Conservation (phyloP, 2,113 vertebrate genomes). For the Corydoras sp. region DNA sequence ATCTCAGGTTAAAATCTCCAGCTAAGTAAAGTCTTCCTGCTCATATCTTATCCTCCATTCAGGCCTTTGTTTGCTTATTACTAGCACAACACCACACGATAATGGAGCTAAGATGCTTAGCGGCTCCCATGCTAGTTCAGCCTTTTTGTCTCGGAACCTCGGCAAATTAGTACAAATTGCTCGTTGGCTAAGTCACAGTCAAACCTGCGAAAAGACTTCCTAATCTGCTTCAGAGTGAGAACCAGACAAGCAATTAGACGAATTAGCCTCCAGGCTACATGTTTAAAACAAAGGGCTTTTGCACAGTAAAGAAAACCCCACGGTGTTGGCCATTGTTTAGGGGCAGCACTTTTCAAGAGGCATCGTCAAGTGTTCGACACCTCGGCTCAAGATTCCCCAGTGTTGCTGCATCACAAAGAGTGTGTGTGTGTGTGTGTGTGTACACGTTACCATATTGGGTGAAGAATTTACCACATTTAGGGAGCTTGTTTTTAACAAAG, state of each 20-base stretch:
- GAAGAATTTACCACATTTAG: constrained; percentile 48
- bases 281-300: constrained; percentile 45
- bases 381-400: constrained; percentile 41
- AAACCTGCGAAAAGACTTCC: constrained; percentile 48
- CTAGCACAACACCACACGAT: constrained; percentile 23
- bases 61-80: constrained; percentile 41
- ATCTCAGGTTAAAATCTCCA: constrained; percentile 33
- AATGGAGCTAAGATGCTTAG: constrained; percentile 44
- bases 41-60: constrained; percentile 6
- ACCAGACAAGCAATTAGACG: constrained; percentile 45
- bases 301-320: constrained; percentile 30
- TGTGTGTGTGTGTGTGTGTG: constrained; percentile 29
- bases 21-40: constrained; percentile 31
- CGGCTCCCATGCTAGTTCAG: constrained; percentile 36
- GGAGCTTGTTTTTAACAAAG: constrained; percentile 44
- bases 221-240: constrained; percentile 49
- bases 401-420: constrained; percentile 45
- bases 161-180: constrained; percentile 54
- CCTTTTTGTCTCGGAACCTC: constrained; percentile 39
- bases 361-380: constrained; percentile 46
- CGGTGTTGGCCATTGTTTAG: constrained; percentile 37
- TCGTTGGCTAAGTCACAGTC: constrained; percentile 40
- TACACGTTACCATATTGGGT: constrained; percentile 26
- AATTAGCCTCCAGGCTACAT: constrained; percentile 37
- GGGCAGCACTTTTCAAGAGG: constrained; percentile 30